Percentiles rank a stretch among this genome's conserved stretches.
Conservation (phyloP, 2,888 invertebrate genomes). For the Ditula angustiorana region DNA sequence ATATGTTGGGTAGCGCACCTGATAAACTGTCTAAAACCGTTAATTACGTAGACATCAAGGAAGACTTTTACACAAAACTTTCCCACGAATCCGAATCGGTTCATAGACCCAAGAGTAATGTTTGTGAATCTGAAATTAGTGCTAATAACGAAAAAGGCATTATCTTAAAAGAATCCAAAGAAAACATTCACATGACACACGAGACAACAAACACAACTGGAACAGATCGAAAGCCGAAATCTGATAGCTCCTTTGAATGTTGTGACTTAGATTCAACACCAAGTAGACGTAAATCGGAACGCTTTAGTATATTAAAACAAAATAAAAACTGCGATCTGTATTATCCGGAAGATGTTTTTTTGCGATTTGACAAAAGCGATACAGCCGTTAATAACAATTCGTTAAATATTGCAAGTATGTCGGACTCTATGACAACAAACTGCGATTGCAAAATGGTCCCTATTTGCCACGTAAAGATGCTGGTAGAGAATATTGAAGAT, state of each 20-base stretch:
- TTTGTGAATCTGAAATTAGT: slow-evolving; percentile 46
- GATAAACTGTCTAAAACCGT: slow-evolving; percentile 30
- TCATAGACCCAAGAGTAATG: neutral
- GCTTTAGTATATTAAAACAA: slow-evolving; percentile 1
- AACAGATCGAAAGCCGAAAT: neutral
- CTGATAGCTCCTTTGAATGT: neutral
- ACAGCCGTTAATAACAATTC: slow-evolving; percentile 28
- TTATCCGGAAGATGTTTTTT: slow-evolving; percentile 40
- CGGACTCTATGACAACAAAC: slow-evolving; percentile 42
- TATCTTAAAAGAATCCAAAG: slow-evolving; percentile 52
- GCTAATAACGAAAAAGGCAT: slow-evolving; percentile 49
- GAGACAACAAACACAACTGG: neutral
- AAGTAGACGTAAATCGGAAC: neutral
- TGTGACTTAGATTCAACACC: neutral
- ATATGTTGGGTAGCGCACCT: slow-evolving; percentile 57
- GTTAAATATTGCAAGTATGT: slow-evolving; percentile 34
- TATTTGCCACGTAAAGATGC: slow-evolving; percentile 78
- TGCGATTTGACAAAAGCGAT: slow-evolving; percentile 43
- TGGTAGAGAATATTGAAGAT: slow-evolving; percentile 72
- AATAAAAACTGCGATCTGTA: neutral
- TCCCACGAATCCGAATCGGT: neutral
- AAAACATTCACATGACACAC: slow-evolving; percentile 42
- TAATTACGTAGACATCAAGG: neutral
- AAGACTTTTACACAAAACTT: neutral
- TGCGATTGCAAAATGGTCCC: slow-evolving; percentile 74